A percentile compares a stretch with the other conserved stretches of the same genome.
Conservation (phyloP, 2,113 vertebrate genomes). For the Campylomormyrus numenius region DNA sequence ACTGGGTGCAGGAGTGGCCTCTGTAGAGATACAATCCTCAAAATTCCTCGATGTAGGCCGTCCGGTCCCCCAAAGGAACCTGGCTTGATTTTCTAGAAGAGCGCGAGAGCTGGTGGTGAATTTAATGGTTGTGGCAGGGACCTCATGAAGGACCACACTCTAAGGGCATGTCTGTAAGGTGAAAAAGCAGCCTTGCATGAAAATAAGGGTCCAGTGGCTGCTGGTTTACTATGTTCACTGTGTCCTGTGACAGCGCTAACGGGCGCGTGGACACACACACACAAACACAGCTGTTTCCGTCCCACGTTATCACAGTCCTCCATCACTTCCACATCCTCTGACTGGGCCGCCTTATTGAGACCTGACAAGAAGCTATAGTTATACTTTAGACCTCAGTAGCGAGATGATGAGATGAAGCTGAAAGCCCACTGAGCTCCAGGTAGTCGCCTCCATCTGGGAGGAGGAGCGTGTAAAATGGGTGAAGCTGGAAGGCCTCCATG, state of each 20-base stretch:
- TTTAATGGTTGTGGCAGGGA: not conserved
- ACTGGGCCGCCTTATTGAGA: not conserved
- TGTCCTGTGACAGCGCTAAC: not conserved
- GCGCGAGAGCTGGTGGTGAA: not conserved
- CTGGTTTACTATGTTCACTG: not conserved
- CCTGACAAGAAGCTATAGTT: not conserved
- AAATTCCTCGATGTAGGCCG: not conserved
- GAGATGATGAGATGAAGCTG: not conserved
- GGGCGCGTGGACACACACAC: not conserved
- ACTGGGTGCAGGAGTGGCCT: not conserved
- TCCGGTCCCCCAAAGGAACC: not conserved
- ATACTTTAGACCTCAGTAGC: not conserved
- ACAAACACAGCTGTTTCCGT: not conserved
- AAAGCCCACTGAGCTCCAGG: not conserved
- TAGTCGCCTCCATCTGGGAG: not conserved
- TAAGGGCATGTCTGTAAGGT: not conserved
- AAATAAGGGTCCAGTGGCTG: not conserved
- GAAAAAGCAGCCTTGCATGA: not conserved
- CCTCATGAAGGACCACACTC: not conserved
- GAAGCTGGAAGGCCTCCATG: not conserved
- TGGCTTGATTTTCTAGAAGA: not conserved
- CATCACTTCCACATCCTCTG: not conserved
- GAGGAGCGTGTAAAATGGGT: not conserved
- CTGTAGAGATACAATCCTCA: not conserved
- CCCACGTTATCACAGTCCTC: not conserved